These are phyloP conservation scores for Coreius guichenoti DNA, from an alignment of 2,797 vertebrate species.

Conservation along the genomic window DNA sequence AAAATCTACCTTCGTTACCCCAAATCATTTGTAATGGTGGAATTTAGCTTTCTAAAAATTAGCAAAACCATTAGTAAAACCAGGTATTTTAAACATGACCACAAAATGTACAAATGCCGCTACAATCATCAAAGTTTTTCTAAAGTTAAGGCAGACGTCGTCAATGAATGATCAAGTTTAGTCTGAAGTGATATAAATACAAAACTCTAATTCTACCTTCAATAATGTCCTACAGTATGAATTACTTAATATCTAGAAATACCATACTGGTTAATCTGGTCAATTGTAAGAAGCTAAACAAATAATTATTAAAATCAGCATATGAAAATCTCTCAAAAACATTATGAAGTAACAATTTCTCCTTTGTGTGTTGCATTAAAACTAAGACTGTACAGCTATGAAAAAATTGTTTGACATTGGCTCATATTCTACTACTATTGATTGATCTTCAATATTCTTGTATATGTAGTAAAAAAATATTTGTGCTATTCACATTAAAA, in stretches of 20 bases:
- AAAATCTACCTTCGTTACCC: neutral
- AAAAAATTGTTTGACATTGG: constrained; percentile 5
- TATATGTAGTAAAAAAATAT: neutral
- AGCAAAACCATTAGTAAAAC: neutral
- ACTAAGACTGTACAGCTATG: constrained; percentile 57
- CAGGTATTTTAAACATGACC: neutral
- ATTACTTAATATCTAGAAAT: constrained; percentile 17
- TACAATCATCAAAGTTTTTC: constrained; percentile 12
- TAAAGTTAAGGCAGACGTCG: constrained; percentile 7
- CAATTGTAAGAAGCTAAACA: constrained; percentile 29
- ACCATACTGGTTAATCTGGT: constrained; percentile 10
- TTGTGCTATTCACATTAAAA: constrained; percentile 5
- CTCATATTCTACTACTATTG: constrained; percentile 13
- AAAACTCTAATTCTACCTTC: constrained; percentile 18
- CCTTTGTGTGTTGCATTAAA: constrained; percentile 14
- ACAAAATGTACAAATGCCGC: constrained; percentile 3
- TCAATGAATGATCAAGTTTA: constrained; percentile 29
- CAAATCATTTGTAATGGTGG: neutral
- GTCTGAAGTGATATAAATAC: constrained; percentile 16
- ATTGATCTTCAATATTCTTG: neutral
- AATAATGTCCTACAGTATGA: neutral
- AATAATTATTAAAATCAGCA: constrained; percentile 14
- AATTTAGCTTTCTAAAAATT: constrained; percentile 5
- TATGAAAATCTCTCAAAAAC: constrained; percentile 33
- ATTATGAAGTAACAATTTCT: neutral